A percentile compares a stretch with the other conserved stretches of the same genome.
phyloP scores from a whole-genome alignment of 2,888 invertebrate genomes.

The Subacronicta megacephala region DNA sequence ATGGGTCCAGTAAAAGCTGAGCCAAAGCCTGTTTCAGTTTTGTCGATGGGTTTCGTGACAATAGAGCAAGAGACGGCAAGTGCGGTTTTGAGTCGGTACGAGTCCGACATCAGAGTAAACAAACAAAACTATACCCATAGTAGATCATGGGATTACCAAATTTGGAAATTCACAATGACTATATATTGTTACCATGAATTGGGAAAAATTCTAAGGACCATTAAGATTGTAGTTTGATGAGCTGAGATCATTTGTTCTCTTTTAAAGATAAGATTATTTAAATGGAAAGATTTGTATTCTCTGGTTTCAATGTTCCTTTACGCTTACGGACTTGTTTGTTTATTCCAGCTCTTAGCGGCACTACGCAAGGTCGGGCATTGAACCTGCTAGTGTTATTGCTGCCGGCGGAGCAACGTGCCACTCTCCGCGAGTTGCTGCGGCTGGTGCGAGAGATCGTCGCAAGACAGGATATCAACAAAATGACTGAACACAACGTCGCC shows the following conservation, averaged over 20 bases:
- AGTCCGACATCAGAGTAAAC: too few relatives aligned
- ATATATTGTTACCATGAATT: background rate
- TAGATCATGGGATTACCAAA: background rate
- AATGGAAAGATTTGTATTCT: background rate
- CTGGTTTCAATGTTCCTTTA: background rate
- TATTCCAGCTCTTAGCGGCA: conserved; percentile 90
- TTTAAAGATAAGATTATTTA: background rate
- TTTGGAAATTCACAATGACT: background rate
- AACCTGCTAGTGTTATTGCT: conserved; percentile 95
- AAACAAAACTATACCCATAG: too few relatives aligned
- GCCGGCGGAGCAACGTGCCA: conserved; percentile 95
- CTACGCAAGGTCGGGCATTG: conserved; percentile 91
- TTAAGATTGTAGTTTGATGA: too few relatives aligned
- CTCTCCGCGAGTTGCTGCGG: conserved; percentile 93
- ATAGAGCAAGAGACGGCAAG: too few relatives aligned
- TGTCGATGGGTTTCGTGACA: too few relatives aligned
- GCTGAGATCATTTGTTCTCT: too few relatives aligned
- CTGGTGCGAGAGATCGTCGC: conserved; percentile 94
- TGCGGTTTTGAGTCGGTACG: too few relatives aligned
- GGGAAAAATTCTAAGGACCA: background rate
- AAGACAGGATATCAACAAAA: conserved; percentile 93
- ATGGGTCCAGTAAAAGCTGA: too few relatives aligned
- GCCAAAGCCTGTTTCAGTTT: too few relatives aligned
- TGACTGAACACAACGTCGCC: conserved; percentile 97
- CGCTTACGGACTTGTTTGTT: conserved; percentile 33